These are phyloP conservation scores for Volucella inanis DNA, from an alignment of 2,888 invertebrate genomes.

Conservation along the genomic window DNA sequence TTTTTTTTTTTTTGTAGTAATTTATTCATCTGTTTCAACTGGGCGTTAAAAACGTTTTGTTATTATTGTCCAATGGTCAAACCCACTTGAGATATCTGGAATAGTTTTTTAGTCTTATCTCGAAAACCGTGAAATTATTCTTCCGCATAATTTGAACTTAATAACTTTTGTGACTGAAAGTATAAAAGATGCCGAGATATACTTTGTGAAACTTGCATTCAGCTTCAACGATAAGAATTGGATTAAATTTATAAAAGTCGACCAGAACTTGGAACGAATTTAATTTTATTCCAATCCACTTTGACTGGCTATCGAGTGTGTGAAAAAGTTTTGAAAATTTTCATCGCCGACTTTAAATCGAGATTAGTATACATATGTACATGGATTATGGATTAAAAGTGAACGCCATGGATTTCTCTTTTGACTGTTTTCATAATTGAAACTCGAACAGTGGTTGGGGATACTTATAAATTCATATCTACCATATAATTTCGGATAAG, in stretches of 20 bases:
- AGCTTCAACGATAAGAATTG: constrained; percentile 54
- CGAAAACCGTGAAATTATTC: constrained; percentile 48
- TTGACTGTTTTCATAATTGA: constrained; percentile 37
- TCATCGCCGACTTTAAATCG: constrained; percentile 6
- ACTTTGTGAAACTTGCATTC: constrained; percentile 27
- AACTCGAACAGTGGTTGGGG: constrained; percentile 28
- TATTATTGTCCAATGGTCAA: constrained; percentile 66
- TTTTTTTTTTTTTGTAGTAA: constrained; percentile 20
- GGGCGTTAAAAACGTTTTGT: constrained; percentile 73
- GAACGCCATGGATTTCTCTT: constrained; percentile 19
- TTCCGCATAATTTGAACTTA: constrained; percentile 44
- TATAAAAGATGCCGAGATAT: constrained; percentile 45
- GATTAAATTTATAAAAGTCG: constrained; percentile 53
- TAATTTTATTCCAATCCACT: constrained; percentile 60
- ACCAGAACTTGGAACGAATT: constrained; percentile 58
- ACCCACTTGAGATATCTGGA: constrained; percentile 52
- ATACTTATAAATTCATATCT: constrained; percentile 28
- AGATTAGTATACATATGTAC: constrained; percentile 1
- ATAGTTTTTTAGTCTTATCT: constrained; percentile 43
- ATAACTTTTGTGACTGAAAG: constrained; percentile 31
- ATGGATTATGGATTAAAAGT: constrained; percentile 41
- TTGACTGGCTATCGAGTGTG: constrained; percentile 32
- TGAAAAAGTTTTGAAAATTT: constrained; percentile 29
- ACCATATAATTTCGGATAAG: constrained; percentile 21
- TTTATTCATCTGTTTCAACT: constrained; percentile 56